Evolutionary conservation across 2,888 invertebrate species (phyloP).

Genomic region (Lissonota sp.): DNA sequence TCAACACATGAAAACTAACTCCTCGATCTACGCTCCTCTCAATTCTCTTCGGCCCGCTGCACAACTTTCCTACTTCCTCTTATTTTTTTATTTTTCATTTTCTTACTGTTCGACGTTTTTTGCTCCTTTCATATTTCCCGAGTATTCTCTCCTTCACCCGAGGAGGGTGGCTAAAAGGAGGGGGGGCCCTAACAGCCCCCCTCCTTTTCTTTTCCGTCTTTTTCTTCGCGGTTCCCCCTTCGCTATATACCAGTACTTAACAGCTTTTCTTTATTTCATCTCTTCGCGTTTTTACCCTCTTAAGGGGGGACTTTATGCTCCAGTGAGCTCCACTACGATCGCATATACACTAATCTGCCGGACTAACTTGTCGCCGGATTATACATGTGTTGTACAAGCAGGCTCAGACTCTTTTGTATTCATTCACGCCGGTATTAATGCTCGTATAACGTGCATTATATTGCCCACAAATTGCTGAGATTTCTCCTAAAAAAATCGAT

Average conservation of each 20-base stretch:
- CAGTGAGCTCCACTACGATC: conserved; percentile 17
- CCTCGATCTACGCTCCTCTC: conserved; percentile 54
- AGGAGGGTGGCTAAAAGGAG: too few species aligned
- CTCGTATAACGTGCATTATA: too few species aligned
- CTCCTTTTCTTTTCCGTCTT: neutral
- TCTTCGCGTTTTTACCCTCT: neutral
- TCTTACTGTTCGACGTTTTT: conserved; percentile 26
- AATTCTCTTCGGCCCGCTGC: conserved; percentile 30
- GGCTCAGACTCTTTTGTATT: conserved; percentile 17
- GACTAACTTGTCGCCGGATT: conserved; percentile 59
- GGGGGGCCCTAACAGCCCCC: conserved; percentile 30
- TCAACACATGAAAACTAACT: conserved; percentile 29
- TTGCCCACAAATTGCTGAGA: too few species aligned
- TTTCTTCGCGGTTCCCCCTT: neutral
- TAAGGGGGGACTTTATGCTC: conserved; percentile 32
- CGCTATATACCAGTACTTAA: conserved; percentile 49
- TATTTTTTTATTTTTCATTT: conserved; percentile 28
- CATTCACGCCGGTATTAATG: neutral
- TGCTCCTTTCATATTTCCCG: conserved; percentile 46
- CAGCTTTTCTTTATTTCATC: conserved; percentile 57
- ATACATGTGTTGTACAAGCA: conserved; percentile 50
- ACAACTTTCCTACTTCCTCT: conserved; percentile 53
- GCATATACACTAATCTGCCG: conserved; percentile 46
- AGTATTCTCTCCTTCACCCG: conserved; percentile 62
- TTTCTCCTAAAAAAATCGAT: neutral